A percentile compares a stretch with the other conserved stretches of the same genome.
These are phyloP conservation scores for Prinia subflava DNA, from an alignment of 2,113 vertebrate species.

Conservation along the genomic window DNA sequence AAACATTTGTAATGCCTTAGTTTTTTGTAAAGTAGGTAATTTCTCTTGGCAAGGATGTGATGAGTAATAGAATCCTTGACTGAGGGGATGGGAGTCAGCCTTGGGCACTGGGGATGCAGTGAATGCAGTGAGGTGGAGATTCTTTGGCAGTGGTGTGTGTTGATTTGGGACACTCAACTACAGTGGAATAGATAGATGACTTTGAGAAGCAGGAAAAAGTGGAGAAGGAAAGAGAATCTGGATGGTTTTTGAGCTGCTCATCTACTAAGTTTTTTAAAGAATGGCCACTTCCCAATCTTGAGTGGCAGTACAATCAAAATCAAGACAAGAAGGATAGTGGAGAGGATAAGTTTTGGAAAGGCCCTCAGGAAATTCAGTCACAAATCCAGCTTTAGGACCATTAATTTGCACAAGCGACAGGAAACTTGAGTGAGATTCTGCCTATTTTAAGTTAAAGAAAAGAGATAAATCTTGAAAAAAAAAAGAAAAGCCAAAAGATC, in stretches of 20 bases:
- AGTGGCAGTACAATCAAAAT: neutral
- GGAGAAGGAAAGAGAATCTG: neutral
- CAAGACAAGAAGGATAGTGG: neutral
- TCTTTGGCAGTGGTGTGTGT: neutral
- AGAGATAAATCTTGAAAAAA: neutral
- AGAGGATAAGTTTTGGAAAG: neutral
- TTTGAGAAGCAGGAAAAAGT: neutral
- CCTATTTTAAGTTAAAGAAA: neutral
- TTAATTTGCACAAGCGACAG: neutral
- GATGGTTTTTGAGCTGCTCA: neutral
- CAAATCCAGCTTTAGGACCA: neutral
- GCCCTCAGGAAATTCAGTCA: neutral
- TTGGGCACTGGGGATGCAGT: neutral
- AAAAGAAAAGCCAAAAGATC: neutral
- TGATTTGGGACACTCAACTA: neutral
- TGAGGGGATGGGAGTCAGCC: neutral
- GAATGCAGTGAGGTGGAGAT: neutral
- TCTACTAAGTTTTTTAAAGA: neutral
- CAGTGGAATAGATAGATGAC: neutral
- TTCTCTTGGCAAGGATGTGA: neutral
- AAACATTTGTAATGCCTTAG: neutral
- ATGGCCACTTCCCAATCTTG: neutral
- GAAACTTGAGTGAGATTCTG: neutral
- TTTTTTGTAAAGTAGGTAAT: neutral
- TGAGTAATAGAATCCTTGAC: neutral